phyloP scores from a whole-genome alignment of 2,888 invertebrate genomes.

The Xestobium rufovillosum region DNA sequence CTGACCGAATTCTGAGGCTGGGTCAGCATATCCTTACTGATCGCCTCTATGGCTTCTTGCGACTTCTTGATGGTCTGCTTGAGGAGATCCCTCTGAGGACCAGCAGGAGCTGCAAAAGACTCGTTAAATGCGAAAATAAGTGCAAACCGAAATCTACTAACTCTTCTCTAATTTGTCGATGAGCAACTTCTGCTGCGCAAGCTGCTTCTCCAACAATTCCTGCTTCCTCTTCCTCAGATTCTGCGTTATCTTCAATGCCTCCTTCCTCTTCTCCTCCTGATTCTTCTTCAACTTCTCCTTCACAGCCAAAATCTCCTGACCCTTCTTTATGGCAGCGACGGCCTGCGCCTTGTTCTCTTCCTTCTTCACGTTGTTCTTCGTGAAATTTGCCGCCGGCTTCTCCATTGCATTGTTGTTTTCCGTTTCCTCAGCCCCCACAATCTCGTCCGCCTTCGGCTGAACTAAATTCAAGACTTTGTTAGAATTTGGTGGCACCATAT shows the following conservation, averaged over 20 bases:
- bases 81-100: slow-evolving; percentile 67
- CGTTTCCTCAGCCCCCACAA: slow-evolving; percentile 30
- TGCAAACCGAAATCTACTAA: slow-evolving; percentile 34
- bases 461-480: slow-evolving; percentile 43
- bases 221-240: slow-evolving; percentile 80
- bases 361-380: slow-evolving; percentile 24
- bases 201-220: slow-evolving; percentile 77
- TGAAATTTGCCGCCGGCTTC: slow-evolving; percentile 16
- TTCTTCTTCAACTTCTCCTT: slow-evolving; percentile 65
- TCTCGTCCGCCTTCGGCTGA: slow-evolving; percentile 38
- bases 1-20: slow-evolving; percentile 16
- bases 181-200: slow-evolving; percentile 79
- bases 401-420: slow-evolving; percentile 24
- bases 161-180: slow-evolving; percentile 76
- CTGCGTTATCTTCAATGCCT: slow-evolving; percentile 67
- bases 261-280: slow-evolving; percentile 67
- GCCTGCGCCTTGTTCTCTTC: slow-evolving; percentile 39
- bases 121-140: too few species aligned
- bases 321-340: slow-evolving; percentile 47
- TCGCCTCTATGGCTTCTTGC: slow-evolving; percentile 74
- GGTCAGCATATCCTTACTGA: slow-evolving; percentile 55
- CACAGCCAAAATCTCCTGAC: slow-evolving; percentile 51
- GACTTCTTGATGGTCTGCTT: slow-evolving; percentile 75
- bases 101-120: slow-evolving; percentile 50
- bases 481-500: slow-evolving; percentile 35